A percentile compares a stretch with the other conserved stretches of the same genome.
These are phyloP conservation scores for Procambarus clarkii DNA, from an alignment of 1,140 invertebrate species.

Conservation along the genomic window DNA sequence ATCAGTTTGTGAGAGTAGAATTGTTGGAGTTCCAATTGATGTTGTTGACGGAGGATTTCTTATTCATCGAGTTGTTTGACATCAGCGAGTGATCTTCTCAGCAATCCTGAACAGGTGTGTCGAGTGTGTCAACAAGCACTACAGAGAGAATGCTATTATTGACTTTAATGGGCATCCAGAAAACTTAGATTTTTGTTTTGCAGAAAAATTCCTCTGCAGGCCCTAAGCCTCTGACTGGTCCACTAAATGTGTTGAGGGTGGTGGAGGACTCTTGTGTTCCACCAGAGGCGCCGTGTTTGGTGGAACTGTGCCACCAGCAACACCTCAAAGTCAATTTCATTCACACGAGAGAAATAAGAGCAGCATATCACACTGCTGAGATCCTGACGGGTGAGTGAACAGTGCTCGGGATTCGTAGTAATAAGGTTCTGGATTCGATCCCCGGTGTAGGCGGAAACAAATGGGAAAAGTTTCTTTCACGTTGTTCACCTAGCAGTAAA, in stretches of 20 bases:
- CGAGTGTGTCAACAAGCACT: constrained; percentile 31
- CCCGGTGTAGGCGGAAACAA: no score
- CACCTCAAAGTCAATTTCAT: no score
- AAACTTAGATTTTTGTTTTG: neutral
- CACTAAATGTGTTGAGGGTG: constrained; percentile 5
- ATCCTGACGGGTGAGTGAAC: no score
- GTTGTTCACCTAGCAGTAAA: no score
- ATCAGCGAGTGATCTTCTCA: constrained; percentile 30
- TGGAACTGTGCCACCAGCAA: constrained; percentile 25
- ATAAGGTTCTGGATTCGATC: no score
- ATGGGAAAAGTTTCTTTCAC: no score
- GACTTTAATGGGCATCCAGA: constrained; percentile 20
- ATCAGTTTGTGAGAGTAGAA: constrained; percentile 14
- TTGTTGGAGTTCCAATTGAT: constrained; percentile 24
- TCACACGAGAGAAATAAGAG: no score
- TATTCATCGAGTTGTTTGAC: constrained; percentile 38
- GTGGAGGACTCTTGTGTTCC: neutral
- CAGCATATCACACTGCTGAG: no score
- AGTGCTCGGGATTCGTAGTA: no score
- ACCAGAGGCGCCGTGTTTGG: constrained; percentile 1
- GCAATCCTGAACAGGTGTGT: constrained; percentile 29
- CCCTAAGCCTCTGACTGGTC: no score
- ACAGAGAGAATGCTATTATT: constrained; percentile 22
- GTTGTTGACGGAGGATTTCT: constrained; percentile 38
- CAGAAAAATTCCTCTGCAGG: neutral